Base-by-base conservation (phyloP, 2,888 invertebrate species). In the Cylindroiulus punctatus region DNA sequence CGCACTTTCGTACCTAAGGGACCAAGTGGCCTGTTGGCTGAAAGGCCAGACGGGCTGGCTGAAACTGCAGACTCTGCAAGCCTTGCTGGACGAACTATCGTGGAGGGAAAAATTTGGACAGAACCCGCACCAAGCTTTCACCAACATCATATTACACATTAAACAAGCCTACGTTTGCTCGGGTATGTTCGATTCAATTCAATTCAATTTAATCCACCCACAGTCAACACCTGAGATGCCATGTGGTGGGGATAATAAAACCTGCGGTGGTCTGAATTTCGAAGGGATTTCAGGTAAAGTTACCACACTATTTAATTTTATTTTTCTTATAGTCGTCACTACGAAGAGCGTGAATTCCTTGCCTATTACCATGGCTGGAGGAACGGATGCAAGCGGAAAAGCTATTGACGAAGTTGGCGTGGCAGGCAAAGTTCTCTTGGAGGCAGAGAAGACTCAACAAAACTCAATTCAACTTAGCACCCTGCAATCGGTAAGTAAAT, bases 51-150 rank as follows among this genome's bases (percentile, higher is more conserved):
- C 86, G 19, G 65, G 76, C 7, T 40, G 83, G 10, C 91, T 97
- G 0, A 96, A 95, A 1, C 92, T 96, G 84, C 95, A 95, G 91
- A 95, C 96, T 90, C 96, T 97, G 89, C 97, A 97, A 90, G 96
- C 96, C 90, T 97, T 97, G 91, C 91, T 97, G 88, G 97, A 97
- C 90, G 97, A 97, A 90, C 91, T 97, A 26, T 95, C 96, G 17
- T 97, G 97, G 97, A 93, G 97, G 87, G 97, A 97, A 90, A 94
- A 95, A 90, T 97, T 94, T 90, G 97, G 96, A 0, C 93, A 94
- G 5, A 94, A 95, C 0, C 94, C 96, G 0, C 93, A 94, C 0
- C 93, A 94, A 89, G 95, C 96, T 0, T 97, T 96, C 90, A 95
- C 96, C 89, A 95, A 95, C 89, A 94, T 97, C 84, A 94, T 96